These are phyloP conservation scores for Caenorhabditis macrosperma DNA, from an alignment of 2,888 invertebrate genomes.

Conservation along the genomic window DNA sequence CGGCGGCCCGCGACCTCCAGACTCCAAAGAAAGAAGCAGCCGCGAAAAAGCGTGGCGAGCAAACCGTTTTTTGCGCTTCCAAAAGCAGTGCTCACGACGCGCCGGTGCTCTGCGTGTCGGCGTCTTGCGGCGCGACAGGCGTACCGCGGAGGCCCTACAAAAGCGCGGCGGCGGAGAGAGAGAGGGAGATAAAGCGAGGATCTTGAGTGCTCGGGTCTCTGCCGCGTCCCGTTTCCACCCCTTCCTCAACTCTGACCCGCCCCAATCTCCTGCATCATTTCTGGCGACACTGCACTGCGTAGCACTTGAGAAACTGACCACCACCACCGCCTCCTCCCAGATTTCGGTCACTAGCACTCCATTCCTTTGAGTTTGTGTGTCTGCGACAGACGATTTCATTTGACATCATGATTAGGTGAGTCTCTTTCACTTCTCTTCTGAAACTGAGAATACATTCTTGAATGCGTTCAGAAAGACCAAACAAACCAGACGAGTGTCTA, in stretches of 20 bases:
- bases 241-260: slow-evolving; percentile 17
- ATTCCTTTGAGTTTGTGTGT: slow-evolving; percentile 32
- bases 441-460: too few species aligned
- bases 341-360: slow-evolving; percentile 31
- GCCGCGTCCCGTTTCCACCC: slow-evolving; percentile 30
- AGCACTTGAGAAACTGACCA: slow-evolving; percentile 57
- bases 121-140: slow-evolving; percentile 33
- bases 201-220: slow-evolving; percentile 48
- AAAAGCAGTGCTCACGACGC: slow-evolving; percentile 57
- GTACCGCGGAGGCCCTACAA: slow-evolving; percentile 38
- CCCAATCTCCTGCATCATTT: slow-evolving; percentile 31
- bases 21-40: background rate
- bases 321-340: slow-evolving; percentile 5
- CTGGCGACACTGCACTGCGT: slow-evolving; percentile 20
- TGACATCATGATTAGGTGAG: slow-evolving; percentile 47
- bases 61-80: slow-evolving; percentile 43
- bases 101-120: slow-evolving; percentile 18
- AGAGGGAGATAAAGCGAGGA: slow-evolving; percentile 54
- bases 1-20: background rate
- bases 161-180: slow-evolving; percentile 38
- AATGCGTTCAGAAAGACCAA: too few species aligned
- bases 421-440: background rate
- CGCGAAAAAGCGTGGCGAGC: slow-evolving; percentile 47
- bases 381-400: slow-evolving; percentile 22
- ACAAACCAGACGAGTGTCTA: background rate